Conservation (phyloP, 2,888 invertebrate genomes). For the Lutraria lutraria region DNA sequence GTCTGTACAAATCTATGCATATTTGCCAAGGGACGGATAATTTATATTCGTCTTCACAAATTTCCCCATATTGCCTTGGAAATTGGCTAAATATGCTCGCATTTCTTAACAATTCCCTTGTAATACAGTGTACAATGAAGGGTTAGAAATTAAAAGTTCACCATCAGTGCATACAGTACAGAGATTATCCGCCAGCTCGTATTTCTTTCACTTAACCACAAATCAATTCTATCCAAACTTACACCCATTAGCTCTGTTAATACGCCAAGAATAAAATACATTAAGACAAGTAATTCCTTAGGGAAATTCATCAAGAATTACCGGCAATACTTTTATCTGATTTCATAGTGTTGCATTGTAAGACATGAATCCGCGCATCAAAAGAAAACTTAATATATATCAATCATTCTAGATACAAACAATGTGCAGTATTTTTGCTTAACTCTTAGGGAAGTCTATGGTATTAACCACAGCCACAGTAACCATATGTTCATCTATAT, state of each 20-base stretch:
- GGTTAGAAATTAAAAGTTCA: no score
- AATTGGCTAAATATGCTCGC: no score
- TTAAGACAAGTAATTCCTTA: constrained; percentile 15
- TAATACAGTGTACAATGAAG: no score
- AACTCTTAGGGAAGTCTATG: no score
- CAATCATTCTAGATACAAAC: background rate
- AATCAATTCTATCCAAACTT: background rate
- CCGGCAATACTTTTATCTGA: background rate
- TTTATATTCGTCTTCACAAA: no score
- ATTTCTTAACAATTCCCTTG: no score
- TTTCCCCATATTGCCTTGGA: no score
- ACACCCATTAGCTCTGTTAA: background rate
- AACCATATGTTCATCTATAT: no score
- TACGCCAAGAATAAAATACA: constrained; percentile 3
- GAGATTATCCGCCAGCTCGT: background rate
- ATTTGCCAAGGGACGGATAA: no score
- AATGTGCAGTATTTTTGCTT: no score
- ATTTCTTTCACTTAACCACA: background rate
- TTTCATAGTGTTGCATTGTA: background rate
- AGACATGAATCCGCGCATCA: background rate
- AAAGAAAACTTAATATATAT: background rate
- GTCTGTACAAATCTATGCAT: no score
- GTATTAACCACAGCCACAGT: no score
- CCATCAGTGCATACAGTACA: background rate
- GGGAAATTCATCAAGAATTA: constrained; percentile 5